Evolutionary conservation across 2,113 vertebrate genomes (phyloP), one percentile per base, ranked within the genome.

Genomic region (Theristicus caerulescens): DNA sequence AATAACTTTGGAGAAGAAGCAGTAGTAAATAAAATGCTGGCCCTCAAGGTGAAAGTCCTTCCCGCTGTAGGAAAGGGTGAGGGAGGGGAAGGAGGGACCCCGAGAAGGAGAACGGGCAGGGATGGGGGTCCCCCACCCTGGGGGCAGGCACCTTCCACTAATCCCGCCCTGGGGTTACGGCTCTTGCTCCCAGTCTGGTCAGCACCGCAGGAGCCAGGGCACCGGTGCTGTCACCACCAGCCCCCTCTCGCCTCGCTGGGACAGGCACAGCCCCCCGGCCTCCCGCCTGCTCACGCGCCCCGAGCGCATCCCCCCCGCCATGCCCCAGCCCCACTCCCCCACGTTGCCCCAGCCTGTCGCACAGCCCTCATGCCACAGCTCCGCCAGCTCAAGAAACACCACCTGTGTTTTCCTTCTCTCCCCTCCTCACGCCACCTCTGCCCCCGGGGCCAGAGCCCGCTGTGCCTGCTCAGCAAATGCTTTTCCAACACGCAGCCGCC

Each of bases 331-430:
- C 57, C 40, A 31, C n/a, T 82, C 25, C 31, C 42, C 52, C 20
- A n/a, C 1, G 0, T 12, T 1, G 4, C 40, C n/a, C 44, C 10
- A 1, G 70, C n/a, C 47, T 5, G 1, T 16, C 18, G 42, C 40
- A n/a, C 34, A 29, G 61, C 34, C 24, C 61, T 67, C 6, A 1
- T 22, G 58, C n/a, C 38, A 38, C 59, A 72, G 59, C 31, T 80
- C 78, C 0, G 0, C 52, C 25, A 14, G 71, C 57, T 95, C 87
- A 79, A 64, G 57, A 85, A 95, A 80, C 62, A 84, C 85, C 94
- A 96, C 97, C 92, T 96, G 70, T 93, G 94, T 96, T 97, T 97
- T 97, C 65, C 66, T 96, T 95, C 69, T 66, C 46, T 40, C 61
- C 61, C 29, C 46, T 76, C 71, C 82, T 88, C 82, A 88, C 55